These are phyloP conservation scores for Leucophora obtusa DNA, from an alignment of 2,888 invertebrate genomes.

Conservation along the genomic window DNA sequence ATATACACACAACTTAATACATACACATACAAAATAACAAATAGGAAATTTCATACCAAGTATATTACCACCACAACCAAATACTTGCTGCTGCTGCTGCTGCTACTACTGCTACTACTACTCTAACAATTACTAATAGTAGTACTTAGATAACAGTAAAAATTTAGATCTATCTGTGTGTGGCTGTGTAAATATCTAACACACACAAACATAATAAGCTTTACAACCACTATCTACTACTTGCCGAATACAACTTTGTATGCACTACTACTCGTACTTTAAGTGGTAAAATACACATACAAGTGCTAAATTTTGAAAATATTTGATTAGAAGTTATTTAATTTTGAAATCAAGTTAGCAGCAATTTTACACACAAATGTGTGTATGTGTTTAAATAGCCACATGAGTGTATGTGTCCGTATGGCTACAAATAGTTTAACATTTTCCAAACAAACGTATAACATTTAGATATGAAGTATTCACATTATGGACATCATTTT, in stretches of 20 bases:
- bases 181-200: background rate
- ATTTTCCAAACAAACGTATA: background rate
- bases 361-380: constrained; percentile 1
- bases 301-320: constrained; percentile 47
- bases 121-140: no score
- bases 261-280: background rate
- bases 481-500: background rate
- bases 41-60: background rate
- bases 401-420: background rate
- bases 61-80: background rate
- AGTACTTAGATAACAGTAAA: no score
- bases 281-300: constrained; percentile 29
- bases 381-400: background rate
- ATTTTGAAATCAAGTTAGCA: constrained; percentile 38
- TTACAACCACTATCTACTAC: constrained; percentile 13
- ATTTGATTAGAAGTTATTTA: constrained; percentile 56
- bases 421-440: background rate
- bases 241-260: background rate
- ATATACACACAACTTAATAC: constrained; percentile 8
- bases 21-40: constrained; percentile 4
- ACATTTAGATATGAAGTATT: background rate
- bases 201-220: constrained; percentile 29
- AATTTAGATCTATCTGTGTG: no score
- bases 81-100: no score
- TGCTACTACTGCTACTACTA: no score